Evolutionary conservation across 2,888 invertebrate genomes (phyloP), one percentile per base, ranked within the genome.

Genomic region (Drosophila falleni): DNA sequence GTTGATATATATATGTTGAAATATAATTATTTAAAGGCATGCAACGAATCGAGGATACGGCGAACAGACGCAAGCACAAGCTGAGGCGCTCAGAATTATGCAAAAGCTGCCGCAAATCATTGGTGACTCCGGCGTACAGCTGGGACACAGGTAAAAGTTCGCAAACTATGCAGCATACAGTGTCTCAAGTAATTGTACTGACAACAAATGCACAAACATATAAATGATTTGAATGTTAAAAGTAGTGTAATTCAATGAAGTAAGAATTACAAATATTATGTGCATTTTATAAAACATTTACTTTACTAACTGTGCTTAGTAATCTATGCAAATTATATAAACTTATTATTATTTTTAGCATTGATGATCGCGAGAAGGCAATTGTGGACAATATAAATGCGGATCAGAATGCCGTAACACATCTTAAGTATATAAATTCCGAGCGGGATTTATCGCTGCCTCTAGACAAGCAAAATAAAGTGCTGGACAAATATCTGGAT

Each of bases 391-490:
- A 88, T 13, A 73, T 91, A 46, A 83, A 72, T 67, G 87, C 87
- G 2, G 84, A 80, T 29, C 81, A 85, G 54, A 81, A 82, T 50
- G 82, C 77, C 11, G 78, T 83, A 11, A 60, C 77, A 1, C 90
- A 89, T 31, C 79, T 90, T 10, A 90, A 90, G 73, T 92, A 91
- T 74, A 76, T 91, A 3, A 90, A 85, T 44, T 90, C 91, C 0
- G 92, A 92, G 47, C 87, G 91, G 11, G 93, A 93, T 71, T 71
- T 92, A 10, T 90, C 92, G 3, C 69, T 93, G 60, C 92, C 92
- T 0, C 50, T 92, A 35, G 91, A 92, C 4, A 92, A 92, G 51
- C 90, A 91, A 39, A 54, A 29, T 26, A 91, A 88, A 67, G 87
- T 81, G 26, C 63, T 91, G 50, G 90, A 90, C 3, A 91, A 92